Base-by-base conservation (phyloP, 2,113 vertebrate genomes). In the Taurulus bubalis region DNA sequence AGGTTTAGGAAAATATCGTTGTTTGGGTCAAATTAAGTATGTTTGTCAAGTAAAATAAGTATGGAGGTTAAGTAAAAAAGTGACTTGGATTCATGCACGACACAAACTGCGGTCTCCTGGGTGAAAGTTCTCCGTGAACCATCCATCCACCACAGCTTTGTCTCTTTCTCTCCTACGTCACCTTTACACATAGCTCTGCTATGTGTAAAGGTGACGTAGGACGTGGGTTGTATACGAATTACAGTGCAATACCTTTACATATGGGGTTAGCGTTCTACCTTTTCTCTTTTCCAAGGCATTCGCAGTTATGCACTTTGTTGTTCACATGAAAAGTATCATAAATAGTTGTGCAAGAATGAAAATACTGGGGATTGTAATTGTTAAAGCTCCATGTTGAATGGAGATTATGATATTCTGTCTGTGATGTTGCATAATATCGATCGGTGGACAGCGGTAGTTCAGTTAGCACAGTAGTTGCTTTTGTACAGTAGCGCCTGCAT, bases 401-500 rank as follows among this genome's bases (percentile, higher is more conserved):
- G n/a, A n/a, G n/a, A n/a, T 9, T 45, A 6, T 58, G 26, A 62
- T 11, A 28, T n/a, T 73, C 56, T 32, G 12, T 42, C 10, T 16
- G 8, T 30, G 53, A 42, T 11, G 6, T 32, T 30, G 22, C 22
- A 26, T 24, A 60, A 59, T 53, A 55, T 10, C 12, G 26, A 2
- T 49, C 22, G 11, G 34, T 32, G 32, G 4, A 28, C 49, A 26
- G 24, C 22, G 14, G 3, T 7, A n/a, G 53, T 10, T 4, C 68
- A 62, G 26, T 30, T 24, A 67, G 36, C 42, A 51, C 40, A 36
- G 59, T 32, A 26, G 24, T 42, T 68, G 38, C 10, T 64, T 72
- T 72, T 79, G 67, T 38, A 75, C 66, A 60, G 84, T 59, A 76
- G 68, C 84, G 53, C 55, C 36, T 56, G 24, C 59, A 56, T 64